These are phyloP conservation scores for Cyprinus carpio DNA, from an alignment of 2,113 vertebrate species.

Conservation along the genomic window DNA sequence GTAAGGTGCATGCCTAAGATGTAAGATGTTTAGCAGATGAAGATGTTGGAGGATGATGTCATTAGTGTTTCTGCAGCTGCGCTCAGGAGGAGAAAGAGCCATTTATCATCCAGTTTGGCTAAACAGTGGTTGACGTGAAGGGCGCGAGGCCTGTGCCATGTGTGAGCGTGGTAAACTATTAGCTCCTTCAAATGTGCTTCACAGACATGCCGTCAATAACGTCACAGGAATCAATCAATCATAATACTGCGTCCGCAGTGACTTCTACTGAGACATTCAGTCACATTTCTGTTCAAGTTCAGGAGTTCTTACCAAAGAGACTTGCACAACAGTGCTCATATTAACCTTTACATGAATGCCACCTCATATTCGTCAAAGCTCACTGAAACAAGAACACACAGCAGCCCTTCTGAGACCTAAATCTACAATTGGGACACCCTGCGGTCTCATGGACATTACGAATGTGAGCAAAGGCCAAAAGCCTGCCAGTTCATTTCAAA, in stretches of 20 bases:
- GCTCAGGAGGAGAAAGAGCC: constrained; percentile 7
- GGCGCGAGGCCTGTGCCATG: constrained; percentile 37
- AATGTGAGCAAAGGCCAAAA: no score
- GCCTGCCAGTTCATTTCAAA: not conserved
- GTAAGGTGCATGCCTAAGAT: not conserved
- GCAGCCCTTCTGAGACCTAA: not conserved
- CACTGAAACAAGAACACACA: not conserved
- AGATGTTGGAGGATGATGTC: constrained; percentile 56
- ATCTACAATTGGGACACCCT: not conserved
- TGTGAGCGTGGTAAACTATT: constrained; percentile 2
- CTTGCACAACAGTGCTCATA: not conserved
- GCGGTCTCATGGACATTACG: no score
- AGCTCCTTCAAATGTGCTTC: not conserved
- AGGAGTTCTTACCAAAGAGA: not conserved
- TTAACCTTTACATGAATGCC: not conserved
- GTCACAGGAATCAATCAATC: not conserved
- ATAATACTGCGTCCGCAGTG: not conserved
- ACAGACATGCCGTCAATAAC: not conserved
- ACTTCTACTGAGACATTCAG: not conserved
- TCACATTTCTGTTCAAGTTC: not conserved
- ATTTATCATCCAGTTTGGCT: constrained; percentile 30
- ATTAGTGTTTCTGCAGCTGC: constrained; percentile 36
- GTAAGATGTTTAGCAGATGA: constrained; percentile 48
- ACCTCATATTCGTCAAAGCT: not conserved
- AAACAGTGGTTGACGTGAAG: constrained; percentile 56